Evolutionary conservation across 2,797 vertebrate genomes (phyloP).

Genomic region (Ctenochaetus hawaiiensis): DNA sequence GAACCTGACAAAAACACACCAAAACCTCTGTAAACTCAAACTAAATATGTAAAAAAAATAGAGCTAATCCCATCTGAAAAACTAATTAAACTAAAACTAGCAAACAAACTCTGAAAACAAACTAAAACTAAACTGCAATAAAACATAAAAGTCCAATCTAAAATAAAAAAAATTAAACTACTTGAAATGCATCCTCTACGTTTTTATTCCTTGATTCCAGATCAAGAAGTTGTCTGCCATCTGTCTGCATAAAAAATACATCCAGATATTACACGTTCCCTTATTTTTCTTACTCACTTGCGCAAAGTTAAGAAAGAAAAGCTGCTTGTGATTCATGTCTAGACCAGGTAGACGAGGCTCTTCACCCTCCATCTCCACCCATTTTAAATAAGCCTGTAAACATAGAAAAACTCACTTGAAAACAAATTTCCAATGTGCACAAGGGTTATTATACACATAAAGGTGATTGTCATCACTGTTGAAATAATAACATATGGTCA

Average conservation of each 20-base stretch:
- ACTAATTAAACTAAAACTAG: too few relatives aligned
- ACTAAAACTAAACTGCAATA: too few relatives aligned
- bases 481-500: conserved; percentile 29
- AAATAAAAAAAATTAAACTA: too few relatives aligned
- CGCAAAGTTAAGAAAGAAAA: conserved; percentile 98
- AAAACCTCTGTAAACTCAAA: too few relatives aligned
- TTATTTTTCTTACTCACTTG: conserved; percentile 87
- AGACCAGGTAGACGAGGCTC: conserved; percentile 92
- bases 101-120: too few relatives aligned
- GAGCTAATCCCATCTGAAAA: too few relatives aligned
- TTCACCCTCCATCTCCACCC: conserved; percentile 90
- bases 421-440: conserved; percentile 15
- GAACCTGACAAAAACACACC: too few relatives aligned
- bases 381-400: conserved; percentile 94
- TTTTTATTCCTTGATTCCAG: conserved; percentile 16
- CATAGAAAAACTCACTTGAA: conserved; percentile 18
- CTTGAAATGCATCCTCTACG: background rate
- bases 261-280: conserved; percentile 4
- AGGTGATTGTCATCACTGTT: conserved; percentile 2
- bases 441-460: conserved; percentile 16
- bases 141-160: too few relatives aligned
- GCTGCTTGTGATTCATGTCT: conserved; percentile 92
- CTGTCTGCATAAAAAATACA: conserved; percentile 8
- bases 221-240: too few relatives aligned
- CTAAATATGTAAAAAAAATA: too few relatives aligned